A percentile compares a stretch with the other conserved stretches of the same genome.
These are phyloP conservation scores for Pristionchus entomophagus DNA, from an alignment of 2,888 invertebrate species.

Conservation along the genomic window DNA sequence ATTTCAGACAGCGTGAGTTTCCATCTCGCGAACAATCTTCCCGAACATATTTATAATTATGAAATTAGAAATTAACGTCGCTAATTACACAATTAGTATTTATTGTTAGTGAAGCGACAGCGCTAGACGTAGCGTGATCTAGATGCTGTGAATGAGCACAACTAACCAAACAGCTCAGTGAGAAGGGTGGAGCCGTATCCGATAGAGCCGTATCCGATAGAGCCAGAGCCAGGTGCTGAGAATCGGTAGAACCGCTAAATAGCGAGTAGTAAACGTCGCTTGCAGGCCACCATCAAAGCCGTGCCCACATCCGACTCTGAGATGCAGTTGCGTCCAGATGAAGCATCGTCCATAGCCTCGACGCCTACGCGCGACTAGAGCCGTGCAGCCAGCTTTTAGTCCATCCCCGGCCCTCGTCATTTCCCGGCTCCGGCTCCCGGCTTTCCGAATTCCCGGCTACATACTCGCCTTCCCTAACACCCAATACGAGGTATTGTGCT, in stretches of 20 bases:
- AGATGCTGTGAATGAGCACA: neutral
- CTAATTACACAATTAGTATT: neutral
- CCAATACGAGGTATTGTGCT: constrained; percentile 23
- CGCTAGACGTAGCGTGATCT: neutral
- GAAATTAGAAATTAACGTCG: neutral
- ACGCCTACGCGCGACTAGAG: neutral
- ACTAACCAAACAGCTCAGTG: neutral
- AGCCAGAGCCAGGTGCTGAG: neutral
- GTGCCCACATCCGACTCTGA: constrained; percentile 68
- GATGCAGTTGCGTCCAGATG: constrained; percentile 63
- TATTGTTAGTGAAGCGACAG: neutral
- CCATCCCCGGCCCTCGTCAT: neutral
- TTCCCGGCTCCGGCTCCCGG: neutral
- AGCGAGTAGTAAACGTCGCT: constrained; percentile 26
- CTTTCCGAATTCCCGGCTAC: constrained; percentile 5
- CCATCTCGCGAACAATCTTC: neutral
- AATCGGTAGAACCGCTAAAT: neutral
- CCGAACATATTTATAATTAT: neutral
- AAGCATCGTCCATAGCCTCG: constrained; percentile 23
- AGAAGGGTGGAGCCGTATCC: too few relatives aligned
- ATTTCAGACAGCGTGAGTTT: constrained; percentile 7
- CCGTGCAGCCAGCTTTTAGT: neutral
- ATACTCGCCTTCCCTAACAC: neutral
- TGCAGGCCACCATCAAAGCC: constrained; percentile 67
- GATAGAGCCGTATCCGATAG: too few relatives aligned